Evolutionary conservation across 1,140 invertebrate species (phyloP).

Genomic region (Tetramorium alpestre): DNA sequence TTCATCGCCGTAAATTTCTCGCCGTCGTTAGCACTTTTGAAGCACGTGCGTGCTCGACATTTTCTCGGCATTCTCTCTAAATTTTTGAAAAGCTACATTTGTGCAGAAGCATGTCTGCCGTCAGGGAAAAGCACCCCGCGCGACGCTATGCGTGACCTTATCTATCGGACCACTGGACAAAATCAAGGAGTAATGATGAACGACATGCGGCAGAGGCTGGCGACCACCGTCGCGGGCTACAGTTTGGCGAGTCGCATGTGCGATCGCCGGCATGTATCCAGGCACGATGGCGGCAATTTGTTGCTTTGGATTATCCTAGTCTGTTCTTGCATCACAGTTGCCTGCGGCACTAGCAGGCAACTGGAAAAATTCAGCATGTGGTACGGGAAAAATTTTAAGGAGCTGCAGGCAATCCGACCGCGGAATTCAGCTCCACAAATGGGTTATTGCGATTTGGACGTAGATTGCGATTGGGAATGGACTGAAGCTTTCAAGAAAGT

Average conservation of each 20-base stretch:
- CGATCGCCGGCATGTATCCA: slow-evolving; percentile 1
- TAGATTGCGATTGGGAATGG: slow-evolving; percentile 78
- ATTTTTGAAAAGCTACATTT: no score
- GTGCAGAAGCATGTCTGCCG: neutral
- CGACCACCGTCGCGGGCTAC: slow-evolving; percentile 40
- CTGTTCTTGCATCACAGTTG: slow-evolving; percentile 65
- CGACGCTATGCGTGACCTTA: slow-evolving; percentile 7
- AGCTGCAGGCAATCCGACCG: slow-evolving; percentile 58
- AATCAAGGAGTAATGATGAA: slow-evolving; percentile 64
- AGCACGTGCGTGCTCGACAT: neutral
- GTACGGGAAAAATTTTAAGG: slow-evolving; percentile 56
- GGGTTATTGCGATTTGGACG: slow-evolving; percentile 80
- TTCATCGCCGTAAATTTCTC: slow-evolving; percentile 7
- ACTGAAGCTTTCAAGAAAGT: slow-evolving; percentile 71
- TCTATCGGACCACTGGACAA: slow-evolving; percentile 47
- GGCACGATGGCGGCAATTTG: neutral
- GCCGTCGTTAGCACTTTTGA: neutral
- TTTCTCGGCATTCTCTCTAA: neutral
- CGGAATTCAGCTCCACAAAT: slow-evolving; percentile 27
- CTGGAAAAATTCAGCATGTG: neutral
- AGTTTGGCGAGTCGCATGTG: slow-evolving; percentile 35
- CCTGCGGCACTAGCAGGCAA: slow-evolving; percentile 36
- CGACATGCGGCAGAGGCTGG: slow-evolving; percentile 29
- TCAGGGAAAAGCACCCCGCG: neutral
- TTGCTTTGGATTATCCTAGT: slow-evolving; percentile 65